A percentile compares a stretch with the other conserved stretches of the same genome.
These are phyloP conservation scores for Morelia viridis DNA, from an alignment of 2,797 vertebrate species.

Conservation along the genomic window DNA sequence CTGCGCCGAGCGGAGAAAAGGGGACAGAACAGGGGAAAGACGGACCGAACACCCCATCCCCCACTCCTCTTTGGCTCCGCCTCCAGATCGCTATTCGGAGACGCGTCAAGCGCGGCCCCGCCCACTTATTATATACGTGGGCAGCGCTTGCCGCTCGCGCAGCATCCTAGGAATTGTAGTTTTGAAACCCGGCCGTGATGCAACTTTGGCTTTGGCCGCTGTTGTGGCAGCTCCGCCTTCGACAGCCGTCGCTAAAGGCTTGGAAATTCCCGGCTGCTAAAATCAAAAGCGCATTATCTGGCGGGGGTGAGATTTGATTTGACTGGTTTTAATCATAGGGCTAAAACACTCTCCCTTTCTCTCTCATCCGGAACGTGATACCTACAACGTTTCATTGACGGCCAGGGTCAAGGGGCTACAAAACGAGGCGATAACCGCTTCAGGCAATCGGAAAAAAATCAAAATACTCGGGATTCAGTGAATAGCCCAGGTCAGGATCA, in stretches of 20 bases:
- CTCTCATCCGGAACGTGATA: not conserved
- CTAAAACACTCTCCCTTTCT: not conserved
- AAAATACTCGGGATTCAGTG: not conserved
- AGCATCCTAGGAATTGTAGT: constrained; percentile 59
- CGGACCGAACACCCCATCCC: constrained; percentile 17
- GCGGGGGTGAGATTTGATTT: not conserved
- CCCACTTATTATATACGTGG: not conserved
- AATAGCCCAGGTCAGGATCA: not conserved
- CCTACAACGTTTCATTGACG: not conserved
- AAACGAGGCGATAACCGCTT: not conserved
- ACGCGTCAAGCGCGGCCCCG: not conserved
- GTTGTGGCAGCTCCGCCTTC: not conserved
- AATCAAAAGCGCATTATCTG: not conserved
- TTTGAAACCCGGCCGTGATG: not conserved
- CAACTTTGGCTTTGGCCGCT: not conserved
- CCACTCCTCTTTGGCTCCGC: not conserved
- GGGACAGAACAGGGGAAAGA: constrained; percentile 46
- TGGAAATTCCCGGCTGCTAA: constrained; percentile 12
- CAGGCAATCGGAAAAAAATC: not conserved
- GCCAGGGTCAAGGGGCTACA: not conserved
- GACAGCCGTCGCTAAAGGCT: not conserved
- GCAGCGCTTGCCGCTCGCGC: constrained; percentile 1
- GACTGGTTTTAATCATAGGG: not conserved
- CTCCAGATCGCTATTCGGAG: constrained; percentile 1
- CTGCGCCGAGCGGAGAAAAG: constrained; percentile 41